A percentile compares a stretch with the other conserved stretches of the same genome.
Conservation (phyloP, 2,113 vertebrate genomes). For the Sialia sialis region DNA sequence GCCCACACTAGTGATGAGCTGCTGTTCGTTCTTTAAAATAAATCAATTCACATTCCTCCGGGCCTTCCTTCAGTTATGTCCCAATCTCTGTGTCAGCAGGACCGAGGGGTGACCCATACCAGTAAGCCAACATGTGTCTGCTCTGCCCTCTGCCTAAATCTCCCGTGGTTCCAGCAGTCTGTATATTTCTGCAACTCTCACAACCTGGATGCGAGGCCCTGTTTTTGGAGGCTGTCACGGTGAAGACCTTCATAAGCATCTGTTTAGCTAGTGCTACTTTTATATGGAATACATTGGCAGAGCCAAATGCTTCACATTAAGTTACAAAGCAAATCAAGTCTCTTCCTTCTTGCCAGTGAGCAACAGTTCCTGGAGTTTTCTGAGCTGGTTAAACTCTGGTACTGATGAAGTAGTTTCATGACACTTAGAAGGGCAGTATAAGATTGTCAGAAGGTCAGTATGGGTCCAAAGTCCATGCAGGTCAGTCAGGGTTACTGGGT, state of each 20-base stretch:
- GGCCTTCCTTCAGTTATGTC: background rate
- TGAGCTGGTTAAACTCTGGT: background rate
- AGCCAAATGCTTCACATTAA: background rate
- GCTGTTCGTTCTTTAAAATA: background rate
- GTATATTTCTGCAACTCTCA: background rate
- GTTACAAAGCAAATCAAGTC: background rate
- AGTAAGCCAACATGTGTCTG: background rate
- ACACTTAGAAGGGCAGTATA: background rate
- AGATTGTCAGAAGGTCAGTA: background rate
- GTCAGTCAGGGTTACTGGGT: background rate
- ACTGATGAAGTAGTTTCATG: background rate
- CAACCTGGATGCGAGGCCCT: fast-evolving
- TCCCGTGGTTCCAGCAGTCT: background rate
- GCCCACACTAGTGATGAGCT: background rate
- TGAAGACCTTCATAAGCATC: background rate
- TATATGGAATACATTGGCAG: background rate
- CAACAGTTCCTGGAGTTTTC: background rate
- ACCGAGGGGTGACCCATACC: background rate
- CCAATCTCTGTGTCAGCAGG: background rate
- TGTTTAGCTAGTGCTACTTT: background rate
- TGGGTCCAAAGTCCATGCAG: background rate
- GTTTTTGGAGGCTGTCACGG: background rate
- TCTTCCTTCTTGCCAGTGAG: background rate
- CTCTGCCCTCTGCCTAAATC: background rate
- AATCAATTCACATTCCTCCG: background rate